Evolutionary conservation across 2,113 vertebrate species (phyloP).

Genomic region (Pedionomus torquatus): DNA sequence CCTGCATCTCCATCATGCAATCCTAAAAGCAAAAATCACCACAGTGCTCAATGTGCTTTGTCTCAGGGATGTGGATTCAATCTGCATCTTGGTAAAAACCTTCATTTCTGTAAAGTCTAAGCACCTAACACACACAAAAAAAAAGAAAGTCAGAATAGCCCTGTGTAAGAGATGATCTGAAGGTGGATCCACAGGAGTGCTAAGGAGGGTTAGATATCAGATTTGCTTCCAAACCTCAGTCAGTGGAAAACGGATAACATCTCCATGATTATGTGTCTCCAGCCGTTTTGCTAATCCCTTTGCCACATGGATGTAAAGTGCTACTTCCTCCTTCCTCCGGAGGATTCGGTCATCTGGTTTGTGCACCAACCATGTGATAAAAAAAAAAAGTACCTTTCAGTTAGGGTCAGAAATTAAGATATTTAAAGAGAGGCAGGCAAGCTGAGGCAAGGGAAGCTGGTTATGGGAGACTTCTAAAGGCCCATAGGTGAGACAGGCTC

Average conservation of each 20-base stretch:
- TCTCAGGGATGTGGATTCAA: neutral
- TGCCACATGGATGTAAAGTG: slow-evolving; percentile 30
- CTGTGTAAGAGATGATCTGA: neutral
- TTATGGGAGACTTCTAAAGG: slow-evolving; percentile 12
- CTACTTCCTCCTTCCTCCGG: neutral
- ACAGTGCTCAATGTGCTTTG: neutral
- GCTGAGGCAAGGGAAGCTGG: neutral
- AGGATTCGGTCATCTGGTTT: neutral
- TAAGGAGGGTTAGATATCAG: neutral
- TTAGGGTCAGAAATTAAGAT: neutral
- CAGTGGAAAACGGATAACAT: slow-evolving; percentile 31
- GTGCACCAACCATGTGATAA: neutral
- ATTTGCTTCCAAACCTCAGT: slow-evolving; percentile 26
- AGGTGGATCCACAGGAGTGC: neutral
- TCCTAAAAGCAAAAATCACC: neutral
- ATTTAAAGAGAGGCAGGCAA: neutral
- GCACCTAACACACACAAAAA: neutral
- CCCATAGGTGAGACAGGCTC: neutral
- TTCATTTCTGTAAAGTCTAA: neutral
- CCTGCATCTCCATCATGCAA: neutral
- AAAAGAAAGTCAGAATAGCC: neutral
- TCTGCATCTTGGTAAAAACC: neutral
- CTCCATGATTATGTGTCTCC: neutral
- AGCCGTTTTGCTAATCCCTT: slow-evolving; percentile 16
- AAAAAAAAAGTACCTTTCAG: neutral